Evolutionary conservation across 2,113 vertebrate species (phyloP).

Genomic region (Eurypyga helias): DNA sequence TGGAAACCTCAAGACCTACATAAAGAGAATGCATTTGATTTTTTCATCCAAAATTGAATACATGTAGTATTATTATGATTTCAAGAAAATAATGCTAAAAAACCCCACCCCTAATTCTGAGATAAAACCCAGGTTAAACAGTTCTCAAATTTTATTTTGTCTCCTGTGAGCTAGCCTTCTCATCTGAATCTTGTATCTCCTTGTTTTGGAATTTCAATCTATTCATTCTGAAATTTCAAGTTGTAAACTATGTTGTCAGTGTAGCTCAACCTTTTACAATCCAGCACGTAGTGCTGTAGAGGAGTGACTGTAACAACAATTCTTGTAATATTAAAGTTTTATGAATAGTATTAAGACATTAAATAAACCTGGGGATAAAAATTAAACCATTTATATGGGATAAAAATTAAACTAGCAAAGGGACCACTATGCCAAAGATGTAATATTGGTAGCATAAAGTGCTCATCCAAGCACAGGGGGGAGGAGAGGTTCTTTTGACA

Average conservation of each 20-base stretch:
- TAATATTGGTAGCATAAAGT: background rate
- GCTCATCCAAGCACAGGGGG: background rate
- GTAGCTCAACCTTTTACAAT: background rate
- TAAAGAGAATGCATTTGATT: conserved; percentile 12
- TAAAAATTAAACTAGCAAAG: background rate
- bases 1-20: conserved; percentile 8
- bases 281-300: background rate
- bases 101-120: background rate
- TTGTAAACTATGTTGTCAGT: background rate
- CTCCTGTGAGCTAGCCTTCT: background rate
- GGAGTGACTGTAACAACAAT: background rate
- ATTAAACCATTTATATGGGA: background rate
- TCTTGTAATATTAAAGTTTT: background rate
- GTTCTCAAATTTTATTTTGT: background rate
- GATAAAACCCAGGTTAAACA: background rate
- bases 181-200: background rate
- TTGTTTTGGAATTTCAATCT: background rate
- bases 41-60: background rate
- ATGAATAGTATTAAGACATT: background rate
- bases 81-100: background rate
- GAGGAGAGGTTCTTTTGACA: background rate
- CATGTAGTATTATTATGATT: background rate
- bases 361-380: background rate
- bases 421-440: background rate
- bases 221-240: background rate